phyloP scores from a whole-genome alignment of 2,113 vertebrate species.

The Taurulus bubalis region DNA sequence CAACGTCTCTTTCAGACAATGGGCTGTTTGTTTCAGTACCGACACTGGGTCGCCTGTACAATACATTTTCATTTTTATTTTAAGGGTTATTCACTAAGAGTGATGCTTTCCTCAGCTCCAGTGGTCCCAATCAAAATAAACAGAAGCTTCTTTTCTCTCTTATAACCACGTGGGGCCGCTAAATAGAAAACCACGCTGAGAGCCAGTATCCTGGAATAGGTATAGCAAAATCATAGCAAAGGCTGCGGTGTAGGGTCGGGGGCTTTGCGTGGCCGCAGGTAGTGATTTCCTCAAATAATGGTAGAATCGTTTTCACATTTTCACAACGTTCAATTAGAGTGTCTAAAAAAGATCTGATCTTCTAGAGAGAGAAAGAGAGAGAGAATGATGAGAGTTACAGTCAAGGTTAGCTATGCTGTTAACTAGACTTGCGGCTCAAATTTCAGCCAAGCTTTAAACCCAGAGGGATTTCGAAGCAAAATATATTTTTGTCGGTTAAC shows the following conservation, averaged over 20 bases:
- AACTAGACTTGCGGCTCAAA: constrained; percentile 3
- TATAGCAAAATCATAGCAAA: constrained; percentile 44
- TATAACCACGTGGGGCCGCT: constrained; percentile 12
- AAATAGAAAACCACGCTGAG: constrained; percentile 27
- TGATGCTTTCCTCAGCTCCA: constrained; percentile 59
- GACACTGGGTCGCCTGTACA: constrained; percentile 25
- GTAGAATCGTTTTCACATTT: constrained; percentile 56
- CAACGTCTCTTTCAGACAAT: constrained; percentile 17
- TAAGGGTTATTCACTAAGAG: constrained; percentile 57
- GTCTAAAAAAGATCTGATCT: constrained; percentile 27
- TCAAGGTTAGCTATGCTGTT: constrained; percentile 13
- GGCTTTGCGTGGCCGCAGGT: constrained; percentile 9
- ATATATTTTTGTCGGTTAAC: constrained; percentile 32
- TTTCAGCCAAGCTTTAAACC: constrained; percentile 44
- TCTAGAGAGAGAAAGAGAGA: neutral
- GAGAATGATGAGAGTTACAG: constrained; percentile 22
- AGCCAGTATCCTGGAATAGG: constrained; percentile 27
- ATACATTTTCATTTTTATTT: constrained; percentile 28
- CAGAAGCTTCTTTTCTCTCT: constrained; percentile 49
- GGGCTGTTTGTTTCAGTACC: constrained; percentile 29
- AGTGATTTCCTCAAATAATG: constrained; percentile 59
- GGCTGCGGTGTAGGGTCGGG: constrained; percentile 30
- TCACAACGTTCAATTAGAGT: constrained; percentile 35
- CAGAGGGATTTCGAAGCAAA: constrained; percentile 20
- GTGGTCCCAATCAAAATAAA: constrained; percentile 57